Evolutionary conservation across 2,113 vertebrate genomes (phyloP), one percentile per base, ranked within the genome.

Genomic region (Mormyrus lacerda): DNA sequence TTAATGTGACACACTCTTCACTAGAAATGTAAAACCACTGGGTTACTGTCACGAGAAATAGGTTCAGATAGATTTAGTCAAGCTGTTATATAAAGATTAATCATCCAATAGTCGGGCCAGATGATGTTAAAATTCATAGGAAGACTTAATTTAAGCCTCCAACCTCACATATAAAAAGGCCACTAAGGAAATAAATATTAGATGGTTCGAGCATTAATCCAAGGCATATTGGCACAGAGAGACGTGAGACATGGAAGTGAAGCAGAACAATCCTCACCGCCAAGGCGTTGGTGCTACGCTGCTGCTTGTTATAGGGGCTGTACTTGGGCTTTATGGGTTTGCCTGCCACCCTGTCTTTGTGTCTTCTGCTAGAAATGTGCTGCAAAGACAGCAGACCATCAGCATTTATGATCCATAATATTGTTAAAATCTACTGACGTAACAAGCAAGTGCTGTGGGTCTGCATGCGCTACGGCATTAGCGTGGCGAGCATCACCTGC

Each of bases 361-460:
- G 98, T 94, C 98, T 97, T 95, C 98, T 96, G 94, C 98, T 99
- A 95, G 98, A 98, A 95, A 99, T 99, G 94, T 99, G 98, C 98
- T 99, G 96, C 89, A 94, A 90, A 89, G 35, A 65, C n/a, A 88
- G 39, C 48, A 27, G 73, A 88, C 17, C 27, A 11, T 55, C 45
- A 89, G 15, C 86, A 39, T 58, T 61, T 42, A 11, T 17, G 5
- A 47, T 21, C 86, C 15, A 45, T 61, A 42, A 35, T 51, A 27
- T 39, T 24, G 9, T 15, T 4, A 85, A 3, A 44, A 44, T 9
- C 85, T 17, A 55, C 10, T 19, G 8, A 53, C 87, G 13, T 58
- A 58, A 11, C 5, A n/a, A 61, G 58, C 42, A 61, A 6, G 53
- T 4, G 31, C 9, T 45, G 47, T 35, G 47, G n/a, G n/a, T 6